phyloP scores from a whole-genome alignment of 2,888 invertebrate species.

The Bellardia pandia region DNA sequence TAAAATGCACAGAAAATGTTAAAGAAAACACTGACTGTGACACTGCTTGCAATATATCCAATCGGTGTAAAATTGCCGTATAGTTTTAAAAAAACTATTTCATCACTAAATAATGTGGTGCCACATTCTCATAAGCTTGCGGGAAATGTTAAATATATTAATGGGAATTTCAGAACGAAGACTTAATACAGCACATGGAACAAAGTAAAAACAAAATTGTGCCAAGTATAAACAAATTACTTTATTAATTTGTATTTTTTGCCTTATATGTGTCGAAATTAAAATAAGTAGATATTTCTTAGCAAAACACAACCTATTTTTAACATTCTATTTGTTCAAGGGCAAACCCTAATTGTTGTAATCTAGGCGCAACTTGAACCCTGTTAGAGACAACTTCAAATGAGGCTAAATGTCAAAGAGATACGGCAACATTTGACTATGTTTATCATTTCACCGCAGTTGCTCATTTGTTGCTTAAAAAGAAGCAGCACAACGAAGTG shows the following conservation, averaged over 20 bases:
- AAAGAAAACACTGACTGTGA: conserved; percentile 8
- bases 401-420: not conserved
- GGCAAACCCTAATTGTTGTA: too few species aligned
- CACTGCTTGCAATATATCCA: conserved; percentile 27
- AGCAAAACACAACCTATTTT: too few species aligned
- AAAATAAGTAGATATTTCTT: too few species aligned
- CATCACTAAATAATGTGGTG: not conserved
- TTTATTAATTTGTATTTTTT: too few species aligned
- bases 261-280: too few species aligned
- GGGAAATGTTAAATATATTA: too few species aligned
- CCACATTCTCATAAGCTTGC: not conserved
- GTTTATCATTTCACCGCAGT: conserved; percentile 45
- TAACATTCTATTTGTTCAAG: too few species aligned
- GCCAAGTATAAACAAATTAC: too few species aligned
- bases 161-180: too few species aligned
- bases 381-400: not conserved
- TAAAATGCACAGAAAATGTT: not conserved
- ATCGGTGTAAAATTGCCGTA: not conserved
- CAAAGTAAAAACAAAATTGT: too few species aligned
- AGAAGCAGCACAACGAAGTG: conserved; percentile 69
- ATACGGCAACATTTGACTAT: conserved; percentile 17
- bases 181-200: too few species aligned
- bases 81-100: not conserved
- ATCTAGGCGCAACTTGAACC: not conserved
- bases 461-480: conserved; percentile 71